Percentiles rank a stretch among this genome's conserved stretches.
phyloP scores from a whole-genome alignment of 1,140 invertebrate species.

The Pentalonia nigronervosa region DNA sequence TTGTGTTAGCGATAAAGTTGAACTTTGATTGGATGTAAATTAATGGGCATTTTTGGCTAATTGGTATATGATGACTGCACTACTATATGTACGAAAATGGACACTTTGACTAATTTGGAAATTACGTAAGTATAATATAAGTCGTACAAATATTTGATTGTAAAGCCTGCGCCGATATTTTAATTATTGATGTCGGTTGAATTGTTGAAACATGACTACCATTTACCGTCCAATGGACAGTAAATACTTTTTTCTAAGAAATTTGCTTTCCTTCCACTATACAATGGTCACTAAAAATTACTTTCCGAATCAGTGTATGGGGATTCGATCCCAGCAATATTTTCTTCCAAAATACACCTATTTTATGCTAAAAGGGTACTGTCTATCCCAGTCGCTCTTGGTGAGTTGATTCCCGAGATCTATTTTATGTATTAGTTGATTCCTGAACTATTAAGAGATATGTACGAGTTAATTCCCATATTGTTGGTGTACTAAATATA shows the following conservation, averaged over 20 bases:
- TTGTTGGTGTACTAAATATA: no score
- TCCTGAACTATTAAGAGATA: no score
- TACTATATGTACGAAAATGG: not conserved
- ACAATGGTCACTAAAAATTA: no score
- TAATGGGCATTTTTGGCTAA: not conserved
- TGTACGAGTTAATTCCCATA: no score
- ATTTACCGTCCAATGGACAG: not conserved
- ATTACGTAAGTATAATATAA: not conserved
- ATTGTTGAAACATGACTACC: not conserved
- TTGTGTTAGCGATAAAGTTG: not conserved
- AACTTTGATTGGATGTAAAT: not conserved
- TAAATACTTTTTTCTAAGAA: not conserved
- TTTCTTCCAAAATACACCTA: no score
- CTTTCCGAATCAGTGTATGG: no score
- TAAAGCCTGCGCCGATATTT: not conserved
- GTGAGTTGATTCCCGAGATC: no score
- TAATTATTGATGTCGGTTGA: not conserved
- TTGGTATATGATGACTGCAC: not conserved
- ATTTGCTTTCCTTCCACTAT: no score
- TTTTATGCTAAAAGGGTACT: no score
- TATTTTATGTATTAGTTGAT: no score
- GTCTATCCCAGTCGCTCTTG: no score
- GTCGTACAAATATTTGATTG: not conserved
- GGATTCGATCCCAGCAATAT: no score
- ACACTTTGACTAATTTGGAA: not conserved